Evolutionary conservation across 2,888 invertebrate genomes (phyloP).

Genomic region (Rhopalosiphum nymphaeae): DNA sequence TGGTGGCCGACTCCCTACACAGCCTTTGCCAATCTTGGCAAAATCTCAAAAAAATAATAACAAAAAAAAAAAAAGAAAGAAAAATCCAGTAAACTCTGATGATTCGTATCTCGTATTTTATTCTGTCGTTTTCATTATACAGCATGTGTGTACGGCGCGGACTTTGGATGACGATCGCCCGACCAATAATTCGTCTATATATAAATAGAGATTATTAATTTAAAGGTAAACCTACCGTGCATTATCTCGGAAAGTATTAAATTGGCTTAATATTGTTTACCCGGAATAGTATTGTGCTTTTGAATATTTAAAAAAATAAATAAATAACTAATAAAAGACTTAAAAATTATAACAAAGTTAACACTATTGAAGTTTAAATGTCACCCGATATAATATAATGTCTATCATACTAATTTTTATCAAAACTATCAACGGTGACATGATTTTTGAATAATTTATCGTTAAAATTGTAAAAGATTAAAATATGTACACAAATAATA

Average conservation of each 20-base stretch:
- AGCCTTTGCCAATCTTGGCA: slow-evolving; percentile 34
- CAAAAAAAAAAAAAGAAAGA: background rate
- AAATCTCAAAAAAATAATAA: slow-evolving; percentile 45
- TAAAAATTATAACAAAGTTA: background rate
- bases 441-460: background rate
- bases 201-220: background rate
- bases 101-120: slow-evolving; percentile 12
- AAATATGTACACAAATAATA: background rate
- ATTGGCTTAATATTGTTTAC: background rate
- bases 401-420: background rate
- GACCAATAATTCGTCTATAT: background rate
- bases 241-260: background rate
- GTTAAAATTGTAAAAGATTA: background rate
- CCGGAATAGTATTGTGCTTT: background rate
- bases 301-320: background rate
- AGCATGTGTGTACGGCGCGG: background rate
- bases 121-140: background rate
- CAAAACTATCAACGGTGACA: background rate
- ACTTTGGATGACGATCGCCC: background rate
- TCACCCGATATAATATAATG: background rate
- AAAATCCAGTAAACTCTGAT: background rate
- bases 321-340: background rate
- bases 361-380: background rate
- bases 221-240: background rate
- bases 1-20: background rate